Conservation (phyloP, 2,113 vertebrate species). For the Rattus norvegicus region DNA sequence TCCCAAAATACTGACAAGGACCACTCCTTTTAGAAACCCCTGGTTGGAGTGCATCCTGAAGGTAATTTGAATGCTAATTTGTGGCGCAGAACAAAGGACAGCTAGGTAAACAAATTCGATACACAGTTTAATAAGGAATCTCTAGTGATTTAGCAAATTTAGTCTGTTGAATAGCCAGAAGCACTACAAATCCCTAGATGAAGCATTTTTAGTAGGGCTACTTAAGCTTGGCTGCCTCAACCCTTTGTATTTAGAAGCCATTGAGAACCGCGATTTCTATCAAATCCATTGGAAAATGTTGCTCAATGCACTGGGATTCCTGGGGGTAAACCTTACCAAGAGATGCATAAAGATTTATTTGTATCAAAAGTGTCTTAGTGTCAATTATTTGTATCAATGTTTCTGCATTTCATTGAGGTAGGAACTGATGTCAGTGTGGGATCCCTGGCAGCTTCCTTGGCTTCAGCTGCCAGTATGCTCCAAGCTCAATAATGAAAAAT, state of each 20-base stretch:
- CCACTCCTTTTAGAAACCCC: background rate
- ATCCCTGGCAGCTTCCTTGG: too few relatives aligned
- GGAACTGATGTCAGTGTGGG: background rate
- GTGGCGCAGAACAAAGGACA: background rate
- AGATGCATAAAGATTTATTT: background rate
- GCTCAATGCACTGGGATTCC: background rate
- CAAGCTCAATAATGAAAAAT: background rate
- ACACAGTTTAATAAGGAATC: background rate
- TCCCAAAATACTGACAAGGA: background rate
- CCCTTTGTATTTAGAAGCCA: background rate
- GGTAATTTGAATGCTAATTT: slow-evolving; percentile 15
- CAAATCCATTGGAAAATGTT: background rate
- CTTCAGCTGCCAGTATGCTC: background rate
- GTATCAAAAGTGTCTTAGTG: background rate
- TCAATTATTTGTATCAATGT: background rate
- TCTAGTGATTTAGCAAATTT: background rate
- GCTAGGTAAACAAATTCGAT: background rate
- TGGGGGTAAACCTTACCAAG: background rate
- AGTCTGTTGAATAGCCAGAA: background rate
- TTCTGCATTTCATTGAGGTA: background rate
- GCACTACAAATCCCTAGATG: background rate
- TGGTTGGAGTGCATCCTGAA: background rate
- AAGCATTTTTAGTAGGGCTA: background rate
- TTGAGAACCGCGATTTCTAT: background rate
- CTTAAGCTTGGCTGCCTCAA: background rate